Conservation (phyloP, 2,113 vertebrate genomes). For the Varanus salvator region DNA sequence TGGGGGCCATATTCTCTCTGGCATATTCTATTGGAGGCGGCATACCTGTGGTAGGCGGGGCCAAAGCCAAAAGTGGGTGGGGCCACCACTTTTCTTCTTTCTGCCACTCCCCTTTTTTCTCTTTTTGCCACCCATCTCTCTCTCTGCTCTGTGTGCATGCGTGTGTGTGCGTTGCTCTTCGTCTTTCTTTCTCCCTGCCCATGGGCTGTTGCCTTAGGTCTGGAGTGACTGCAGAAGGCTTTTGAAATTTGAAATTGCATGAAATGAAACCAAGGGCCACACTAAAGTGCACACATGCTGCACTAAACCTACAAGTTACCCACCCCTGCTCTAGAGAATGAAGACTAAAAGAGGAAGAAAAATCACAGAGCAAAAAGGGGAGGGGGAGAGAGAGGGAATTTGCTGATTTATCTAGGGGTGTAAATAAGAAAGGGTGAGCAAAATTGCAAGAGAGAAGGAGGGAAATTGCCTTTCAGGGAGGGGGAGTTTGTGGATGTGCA, state of each 20-base stretch:
- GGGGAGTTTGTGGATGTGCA: background rate
- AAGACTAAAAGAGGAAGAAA: background rate
- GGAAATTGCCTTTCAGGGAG: background rate
- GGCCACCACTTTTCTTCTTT: background rate
- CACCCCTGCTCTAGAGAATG: background rate
- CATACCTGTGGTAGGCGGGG: no score
- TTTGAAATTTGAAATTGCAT: background rate
- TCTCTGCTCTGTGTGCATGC: no score
- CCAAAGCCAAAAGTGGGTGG: no score
- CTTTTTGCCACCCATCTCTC: no score
- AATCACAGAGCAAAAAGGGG: background rate
- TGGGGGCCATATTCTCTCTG: no score
- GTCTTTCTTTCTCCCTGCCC: background rate
- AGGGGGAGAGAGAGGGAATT: background rate
- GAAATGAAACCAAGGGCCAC: background rate
- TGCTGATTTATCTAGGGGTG: background rate
- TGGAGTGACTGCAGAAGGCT: background rate
- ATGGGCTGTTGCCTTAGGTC: background rate
- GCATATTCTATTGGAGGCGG: background rate
- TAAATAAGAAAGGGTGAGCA: background rate
- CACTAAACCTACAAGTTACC: background rate
- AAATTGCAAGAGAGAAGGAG: background rate
- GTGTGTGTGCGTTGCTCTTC: no score
- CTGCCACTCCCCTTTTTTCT: background rate
- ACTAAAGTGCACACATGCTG: background rate